Base-by-base conservation (phyloP, 2,888 invertebrate species). In the Iselma pallidipennis region DNA sequence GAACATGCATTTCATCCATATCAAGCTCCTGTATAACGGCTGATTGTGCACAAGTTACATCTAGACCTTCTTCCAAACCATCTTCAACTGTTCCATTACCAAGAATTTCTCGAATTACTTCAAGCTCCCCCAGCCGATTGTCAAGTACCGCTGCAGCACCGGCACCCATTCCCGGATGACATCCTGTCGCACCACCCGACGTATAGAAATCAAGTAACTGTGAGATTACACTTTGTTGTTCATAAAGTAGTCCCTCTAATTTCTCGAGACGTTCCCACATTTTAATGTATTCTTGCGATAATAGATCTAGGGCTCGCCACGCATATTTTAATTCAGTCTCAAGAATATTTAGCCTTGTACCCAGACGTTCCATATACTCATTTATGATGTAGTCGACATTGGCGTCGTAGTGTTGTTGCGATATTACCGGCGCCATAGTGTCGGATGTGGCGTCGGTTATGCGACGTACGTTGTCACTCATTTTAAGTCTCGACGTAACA, bases 261-360 rank as follows among this genome's bases (percentile, higher is more conserved):
- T 95, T 92, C 77, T 96, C 95, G 63, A 96, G 83, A 49, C 95
- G 85, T 76, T 93, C 92, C 95, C 95, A 96, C 91, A 96, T 96
- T 79, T 94, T 92, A 55, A 95, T 92, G 76, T 95, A 96, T 79
- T 96, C 96, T 76, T 93, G 93, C 37, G 94, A 94, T 29, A 96
- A 87, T 55, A 96, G 85, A 78, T 96, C 95, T 58, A 96, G 84
- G 2, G 95, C 95, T 67, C 95, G 87, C 95, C 95, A 96, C 16
- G 96, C 95, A 78, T 94, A 95, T 77, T 94, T 92, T 51, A 96
- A 85, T 82, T 96, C 95, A 2, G 94, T 93, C 81, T 96, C 95
- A 12, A 96, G 86, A 72, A 95, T 90, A 76, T 91, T 93, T 63
- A 96, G 87, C 31, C 95, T 87, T 25, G 94, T 93, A 12, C 93